A percentile compares a stretch with the other conserved stretches of the same genome.
Conservation (phyloP, 92 coral and sea anemone genomes). For the Phenganax marumi region DNA sequence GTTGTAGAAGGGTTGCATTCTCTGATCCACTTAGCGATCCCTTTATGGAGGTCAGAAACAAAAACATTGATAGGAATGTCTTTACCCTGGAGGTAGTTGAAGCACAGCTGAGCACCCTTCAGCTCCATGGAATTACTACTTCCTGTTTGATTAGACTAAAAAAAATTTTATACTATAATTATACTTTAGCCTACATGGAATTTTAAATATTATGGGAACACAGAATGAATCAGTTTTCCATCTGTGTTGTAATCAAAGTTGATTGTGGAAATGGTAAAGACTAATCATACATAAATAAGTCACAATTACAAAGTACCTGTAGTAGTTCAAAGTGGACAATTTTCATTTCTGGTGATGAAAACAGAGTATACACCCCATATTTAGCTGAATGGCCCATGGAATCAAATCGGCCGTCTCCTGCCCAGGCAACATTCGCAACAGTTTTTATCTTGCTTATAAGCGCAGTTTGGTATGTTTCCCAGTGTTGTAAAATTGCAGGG, state of each 20-base stretch:
- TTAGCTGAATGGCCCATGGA: conserved; percentile 48
- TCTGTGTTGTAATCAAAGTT: no score
- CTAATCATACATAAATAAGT: no score
- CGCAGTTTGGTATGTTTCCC: conserved; percentile 37
- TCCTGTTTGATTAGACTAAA: conserved; percentile 42
- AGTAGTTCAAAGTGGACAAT: conserved; percentile 47
- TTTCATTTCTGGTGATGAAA: conserved; percentile 39
- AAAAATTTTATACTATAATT: not conserved
- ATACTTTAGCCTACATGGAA: no score
- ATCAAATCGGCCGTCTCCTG: conserved; percentile 31
- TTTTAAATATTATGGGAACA: no score
- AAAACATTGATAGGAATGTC: conserved; percentile 38
- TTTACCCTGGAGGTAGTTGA: conserved; percentile 25
- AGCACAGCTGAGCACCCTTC: conserved; percentile 42
- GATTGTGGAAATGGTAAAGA: no score
- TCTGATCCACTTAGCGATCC: conserved; percentile 37
- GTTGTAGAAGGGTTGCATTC: conserved; percentile 32
- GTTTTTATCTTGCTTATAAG: conserved; percentile 5
- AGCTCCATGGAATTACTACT: conserved; percentile 49
- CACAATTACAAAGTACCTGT: conserved; percentile 22
- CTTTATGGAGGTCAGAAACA: conserved; percentile 50
- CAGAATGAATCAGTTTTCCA: no score
- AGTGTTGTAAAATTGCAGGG: conserved; percentile 37
- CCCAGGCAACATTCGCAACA: conserved; percentile 9
- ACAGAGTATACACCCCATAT: conserved; percentile 41